phyloP scores from a whole-genome alignment of 2,797 vertebrate genomes.

The Lophura swinhoii region DNA sequence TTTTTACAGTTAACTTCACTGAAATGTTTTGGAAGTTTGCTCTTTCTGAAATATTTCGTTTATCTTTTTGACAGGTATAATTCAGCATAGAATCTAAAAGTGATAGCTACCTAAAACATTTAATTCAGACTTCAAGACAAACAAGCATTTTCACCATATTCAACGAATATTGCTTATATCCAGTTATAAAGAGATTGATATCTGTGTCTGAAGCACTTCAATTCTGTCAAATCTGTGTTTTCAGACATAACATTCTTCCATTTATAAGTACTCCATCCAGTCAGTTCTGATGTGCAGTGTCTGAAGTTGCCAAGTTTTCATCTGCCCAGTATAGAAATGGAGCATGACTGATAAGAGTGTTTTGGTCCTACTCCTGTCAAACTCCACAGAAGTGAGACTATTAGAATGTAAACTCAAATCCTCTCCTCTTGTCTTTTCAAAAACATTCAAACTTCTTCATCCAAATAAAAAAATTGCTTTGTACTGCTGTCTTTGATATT shows the following conservation, averaged over 20 bases:
- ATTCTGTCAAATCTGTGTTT: not conserved
- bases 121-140: not conserved
- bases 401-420: slow-evolving; percentile 6
- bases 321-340: slow-evolving; percentile 16
- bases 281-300: not conserved
- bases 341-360: not conserved
- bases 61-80: not conserved
- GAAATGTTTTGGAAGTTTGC: not conserved
- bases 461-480: not conserved
- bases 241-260: not conserved
- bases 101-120: not conserved
- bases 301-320: slow-evolving; percentile 13
- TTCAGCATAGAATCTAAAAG: not conserved
- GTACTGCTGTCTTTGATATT: slow-evolving; percentile 27
- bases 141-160: not conserved
- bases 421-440: not conserved
- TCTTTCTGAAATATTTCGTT: not conserved
- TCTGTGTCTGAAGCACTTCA: slow-evolving; percentile 30
- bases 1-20: not conserved
- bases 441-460: not conserved
- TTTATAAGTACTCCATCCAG: not conserved
- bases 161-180: not conserved
- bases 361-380: not conserved
- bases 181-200: not conserved
- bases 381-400: not conserved